Evolutionary conservation across 2,888 invertebrate species (phyloP).

Genomic region (Cryptocephalus primarius): DNA sequence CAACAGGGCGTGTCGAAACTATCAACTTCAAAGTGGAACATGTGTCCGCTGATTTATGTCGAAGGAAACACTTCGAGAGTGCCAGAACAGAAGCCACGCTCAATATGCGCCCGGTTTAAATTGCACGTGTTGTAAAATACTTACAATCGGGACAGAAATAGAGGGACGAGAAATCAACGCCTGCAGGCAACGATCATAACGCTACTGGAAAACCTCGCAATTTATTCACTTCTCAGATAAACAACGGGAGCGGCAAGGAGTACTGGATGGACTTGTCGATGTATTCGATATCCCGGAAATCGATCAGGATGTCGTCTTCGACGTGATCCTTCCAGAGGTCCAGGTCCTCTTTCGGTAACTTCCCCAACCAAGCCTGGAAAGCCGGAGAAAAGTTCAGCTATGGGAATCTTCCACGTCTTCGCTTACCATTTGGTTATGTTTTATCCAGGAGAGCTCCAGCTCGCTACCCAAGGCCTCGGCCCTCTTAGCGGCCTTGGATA

Average conservation of each 20-base stretch:
- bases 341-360: conserved; percentile 30
- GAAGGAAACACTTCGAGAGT: not conserved
- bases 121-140: no score
- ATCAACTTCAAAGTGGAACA: conserved; percentile 1
- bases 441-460: conserved; percentile 40
- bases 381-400: not conserved
- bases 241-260: conserved; percentile 22
- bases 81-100: no score
- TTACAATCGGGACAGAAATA: no score
- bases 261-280: conserved; percentile 25
- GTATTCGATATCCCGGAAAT: conserved; percentile 39
- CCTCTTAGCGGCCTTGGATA: conserved; percentile 35
- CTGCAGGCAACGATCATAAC: no score
- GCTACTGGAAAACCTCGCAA: no score
- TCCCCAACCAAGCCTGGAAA: conserved; percentile 44
- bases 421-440: conserved; percentile 42
- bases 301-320: conserved; percentile 33
- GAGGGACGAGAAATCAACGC: no score
- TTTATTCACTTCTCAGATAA: no score
- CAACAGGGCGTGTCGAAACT: not conserved
- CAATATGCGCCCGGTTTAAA: no score
- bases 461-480: conserved; percentile 35
- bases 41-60: not conserved
- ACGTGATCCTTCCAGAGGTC: conserved; percentile 43
- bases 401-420: not conserved